Base-by-base conservation (phyloP, 2,113 vertebrate genomes). In the Megalops atlanticus region DNA sequence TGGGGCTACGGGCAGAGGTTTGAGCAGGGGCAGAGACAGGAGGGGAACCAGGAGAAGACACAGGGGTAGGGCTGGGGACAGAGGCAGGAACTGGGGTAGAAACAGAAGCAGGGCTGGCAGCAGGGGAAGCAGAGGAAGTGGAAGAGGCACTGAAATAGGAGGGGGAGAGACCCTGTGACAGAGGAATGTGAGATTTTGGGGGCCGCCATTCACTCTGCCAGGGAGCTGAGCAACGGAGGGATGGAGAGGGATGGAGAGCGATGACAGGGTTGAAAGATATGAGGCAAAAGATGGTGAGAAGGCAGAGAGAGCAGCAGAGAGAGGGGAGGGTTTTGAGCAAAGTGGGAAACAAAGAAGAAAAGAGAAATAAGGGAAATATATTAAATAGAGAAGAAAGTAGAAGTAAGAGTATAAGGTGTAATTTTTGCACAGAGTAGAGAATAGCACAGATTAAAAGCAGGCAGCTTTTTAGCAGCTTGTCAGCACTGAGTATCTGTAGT, bases 131-230 rank as follows among this genome's bases (percentile, higher is more conserved):
- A 24, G 35, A 58, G 70, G 3, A 45, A 10, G 4, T 16, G 24
- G 43, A 54, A 12, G 24, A 33, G 78, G 35, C 74, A 31, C 16
- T 31, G 41, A 71, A 18, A 16, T 27, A 45, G 39, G 39, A 49
- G 43, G 83, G 41, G 74, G 92, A 91, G 76, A 89, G 85, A 35
- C 41, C 71, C 21, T 88, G 84, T 80, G 86, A 87, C 11, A 90
- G 82, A 81, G 91, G 85, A 41, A 81, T 81, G 58, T 90, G 89
- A 74, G 74, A 82, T 84, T 90, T 92, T 36, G 90, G 91, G 73
- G 92, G 81, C 77, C 87, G 91, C 94, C 94, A 95, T 78, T 95
- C 93, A 74, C 81, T 92, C 84, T 93, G 92, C 94, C 94, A 95
- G 43, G 90, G 86, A 77, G 92, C 93, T 95, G 86, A 33, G 43